Percentiles rank a stretch among this genome's conserved stretches.
phyloP scores from a whole-genome alignment of 2,888 invertebrate species.

The Aphodius sticticus region DNA sequence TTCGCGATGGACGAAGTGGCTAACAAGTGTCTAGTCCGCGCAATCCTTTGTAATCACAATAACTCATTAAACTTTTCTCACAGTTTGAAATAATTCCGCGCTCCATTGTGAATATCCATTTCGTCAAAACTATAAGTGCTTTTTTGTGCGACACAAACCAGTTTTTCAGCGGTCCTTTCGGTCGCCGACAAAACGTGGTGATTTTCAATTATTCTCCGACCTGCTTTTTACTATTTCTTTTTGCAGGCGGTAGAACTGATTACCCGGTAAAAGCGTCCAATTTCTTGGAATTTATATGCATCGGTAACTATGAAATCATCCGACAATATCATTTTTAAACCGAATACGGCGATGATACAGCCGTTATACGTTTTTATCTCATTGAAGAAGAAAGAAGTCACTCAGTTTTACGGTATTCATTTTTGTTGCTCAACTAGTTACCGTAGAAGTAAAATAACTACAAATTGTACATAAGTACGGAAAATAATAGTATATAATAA shows the following conservation, averaged over 20 bases:
- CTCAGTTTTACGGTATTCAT: not conserved
- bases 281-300: conserved; percentile 4
- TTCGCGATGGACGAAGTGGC: too few species aligned
- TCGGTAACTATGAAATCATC: conserved; percentile 4
- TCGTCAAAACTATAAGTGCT: not conserved
- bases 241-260: not conserved
- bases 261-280: not conserved
- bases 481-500: not conserved
- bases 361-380: not conserved
- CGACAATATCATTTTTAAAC: not conserved
- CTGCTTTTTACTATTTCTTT: not conserved
- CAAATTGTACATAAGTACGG: not conserved
- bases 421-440: not conserved
- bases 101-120: not conserved
- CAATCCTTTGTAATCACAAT: not conserved
- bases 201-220: not conserved
- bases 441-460: not conserved
- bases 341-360: not conserved
- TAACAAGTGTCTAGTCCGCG: not conserved
- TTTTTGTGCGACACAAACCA: not conserved
- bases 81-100: not conserved
- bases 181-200: not conserved
- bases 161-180: not conserved
- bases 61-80: not conserved
- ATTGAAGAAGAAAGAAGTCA: not conserved